These are phyloP conservation scores for Octomys mimax DNA, from an alignment of 2,797 vertebrate genomes.

Conservation along the genomic window DNA sequence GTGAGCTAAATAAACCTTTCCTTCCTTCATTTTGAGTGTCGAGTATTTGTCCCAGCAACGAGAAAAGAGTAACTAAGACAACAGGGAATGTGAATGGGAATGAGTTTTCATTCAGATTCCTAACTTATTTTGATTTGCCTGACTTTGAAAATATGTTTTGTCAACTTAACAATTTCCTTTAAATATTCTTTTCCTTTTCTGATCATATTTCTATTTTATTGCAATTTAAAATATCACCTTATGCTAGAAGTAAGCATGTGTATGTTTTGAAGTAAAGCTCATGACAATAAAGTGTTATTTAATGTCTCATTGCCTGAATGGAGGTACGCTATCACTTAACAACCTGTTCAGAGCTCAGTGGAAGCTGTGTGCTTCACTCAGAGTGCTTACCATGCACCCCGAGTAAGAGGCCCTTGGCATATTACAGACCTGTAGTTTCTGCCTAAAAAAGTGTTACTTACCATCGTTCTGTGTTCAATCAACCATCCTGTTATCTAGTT, in stretches of 20 bases:
- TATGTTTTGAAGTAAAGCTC: slow-evolving; percentile 31
- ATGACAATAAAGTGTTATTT: not conserved
- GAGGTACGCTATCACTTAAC: slow-evolving; percentile 25
- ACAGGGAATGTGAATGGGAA: not conserved
- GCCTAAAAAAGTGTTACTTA: slow-evolving; percentile 62
- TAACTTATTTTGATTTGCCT: slow-evolving; percentile 46
- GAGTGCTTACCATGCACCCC: not conserved
- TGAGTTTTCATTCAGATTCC: not conserved
- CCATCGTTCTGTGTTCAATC: slow-evolving; percentile 21
- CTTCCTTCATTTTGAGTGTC: too few relatives aligned
- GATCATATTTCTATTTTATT: slow-evolving; percentile 24
- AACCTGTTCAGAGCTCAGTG: not conserved
- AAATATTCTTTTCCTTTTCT: not conserved
- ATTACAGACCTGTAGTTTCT: slow-evolving; percentile 77
- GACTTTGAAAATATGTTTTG: slow-evolving; percentile 40
- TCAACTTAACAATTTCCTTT: not conserved
- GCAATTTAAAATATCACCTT: slow-evolving; percentile 14
- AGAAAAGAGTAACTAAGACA: too few relatives aligned
- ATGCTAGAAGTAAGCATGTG: not conserved
- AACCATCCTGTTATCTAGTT: slow-evolving; percentile 29
- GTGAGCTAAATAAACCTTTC: too few relatives aligned
- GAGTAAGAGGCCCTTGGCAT: slow-evolving; percentile 67
- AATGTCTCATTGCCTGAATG: slow-evolving; percentile 37
- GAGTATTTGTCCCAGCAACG: too few relatives aligned
- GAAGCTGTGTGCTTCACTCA: not conserved